Conservation (phyloP, 2,888 invertebrate genomes). For the Andricus quercusramuli region DNA sequence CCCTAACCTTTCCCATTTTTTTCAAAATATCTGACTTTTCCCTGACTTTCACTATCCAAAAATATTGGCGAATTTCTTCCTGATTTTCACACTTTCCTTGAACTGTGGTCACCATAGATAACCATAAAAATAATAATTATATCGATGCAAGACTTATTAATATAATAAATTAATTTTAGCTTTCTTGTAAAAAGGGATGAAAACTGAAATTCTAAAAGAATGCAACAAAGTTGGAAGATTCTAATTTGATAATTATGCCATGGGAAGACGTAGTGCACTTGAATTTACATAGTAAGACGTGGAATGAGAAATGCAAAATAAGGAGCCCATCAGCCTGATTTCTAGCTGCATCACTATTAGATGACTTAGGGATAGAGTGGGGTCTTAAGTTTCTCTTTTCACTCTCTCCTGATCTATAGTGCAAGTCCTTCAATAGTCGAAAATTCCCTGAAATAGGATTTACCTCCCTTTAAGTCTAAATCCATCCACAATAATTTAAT, state of each 20-base stretch:
- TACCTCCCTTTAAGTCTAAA: constrained; percentile 25
- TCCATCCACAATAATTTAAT: constrained; percentile 31
- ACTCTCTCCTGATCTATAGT: neutral
- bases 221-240: neutral
- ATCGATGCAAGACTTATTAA: too few relatives aligned
- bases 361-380: neutral
- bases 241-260: neutral
- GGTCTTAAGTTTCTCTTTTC: neutral
- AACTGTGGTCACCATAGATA: too few relatives aligned
- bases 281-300: too few relatives aligned
- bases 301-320: neutral
- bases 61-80: too few relatives aligned
- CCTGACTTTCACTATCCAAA: too few relatives aligned
- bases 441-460: constrained; percentile 38
- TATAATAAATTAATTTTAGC: too few relatives aligned
- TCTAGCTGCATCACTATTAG: neutral
- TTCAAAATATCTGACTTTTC: too few relatives aligned
- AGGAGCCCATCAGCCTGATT: neutral
- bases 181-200: too few relatives aligned
- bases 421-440: constrained; percentile 12
- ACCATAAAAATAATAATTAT: too few relatives aligned
- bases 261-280: neutral
- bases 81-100: too few relatives aligned
- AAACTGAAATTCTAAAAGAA: too few relatives aligned
- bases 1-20: too few relatives aligned